A percentile compares a stretch with the other conserved stretches of the same genome.
phyloP scores from a whole-genome alignment of 23 tunicate genomes.

The Phallusia fumigata region DNA sequence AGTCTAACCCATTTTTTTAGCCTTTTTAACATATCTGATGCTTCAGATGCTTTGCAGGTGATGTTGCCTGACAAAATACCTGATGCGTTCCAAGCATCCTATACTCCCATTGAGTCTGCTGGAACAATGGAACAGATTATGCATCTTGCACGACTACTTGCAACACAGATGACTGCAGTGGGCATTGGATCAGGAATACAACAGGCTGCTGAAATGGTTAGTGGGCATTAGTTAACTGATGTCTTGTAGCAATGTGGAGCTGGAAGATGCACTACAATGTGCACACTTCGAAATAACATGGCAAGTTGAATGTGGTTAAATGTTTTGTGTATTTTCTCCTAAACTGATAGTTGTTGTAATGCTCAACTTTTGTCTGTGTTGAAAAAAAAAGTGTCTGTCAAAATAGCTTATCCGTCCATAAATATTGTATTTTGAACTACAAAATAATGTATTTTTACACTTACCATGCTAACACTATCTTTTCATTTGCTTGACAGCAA shows the following conservation, averaged over 20 bases:
- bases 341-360: no score
- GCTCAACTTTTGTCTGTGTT: no score
- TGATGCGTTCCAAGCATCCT: constrained; percentile 90
- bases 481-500: constrained; percentile 22
- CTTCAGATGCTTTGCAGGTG: constrained; percentile 22
- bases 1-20: no score
- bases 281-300: no score
- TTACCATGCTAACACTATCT: not conserved
- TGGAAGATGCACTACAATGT: no score
- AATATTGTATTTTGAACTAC: no score
- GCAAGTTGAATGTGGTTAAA: no score
- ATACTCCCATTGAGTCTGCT: constrained; percentile 99
- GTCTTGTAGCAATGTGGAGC: not conserved
- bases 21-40: no score
- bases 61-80: constrained; percentile 96
- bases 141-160: constrained; percentile 89
- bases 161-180: constrained; percentile 90
- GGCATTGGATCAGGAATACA: constrained; percentile 79
- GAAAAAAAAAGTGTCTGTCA: no score
- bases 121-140: constrained; percentile 89
- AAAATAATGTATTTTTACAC: not conserved
- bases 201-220: constrained; percentile 79
- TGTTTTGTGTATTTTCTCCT: no score
- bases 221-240: not conserved
- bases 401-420: no score